phyloP scores from a whole-genome alignment of 2,113 vertebrate species.

The Pelvicachromis taeniatus region DNA sequence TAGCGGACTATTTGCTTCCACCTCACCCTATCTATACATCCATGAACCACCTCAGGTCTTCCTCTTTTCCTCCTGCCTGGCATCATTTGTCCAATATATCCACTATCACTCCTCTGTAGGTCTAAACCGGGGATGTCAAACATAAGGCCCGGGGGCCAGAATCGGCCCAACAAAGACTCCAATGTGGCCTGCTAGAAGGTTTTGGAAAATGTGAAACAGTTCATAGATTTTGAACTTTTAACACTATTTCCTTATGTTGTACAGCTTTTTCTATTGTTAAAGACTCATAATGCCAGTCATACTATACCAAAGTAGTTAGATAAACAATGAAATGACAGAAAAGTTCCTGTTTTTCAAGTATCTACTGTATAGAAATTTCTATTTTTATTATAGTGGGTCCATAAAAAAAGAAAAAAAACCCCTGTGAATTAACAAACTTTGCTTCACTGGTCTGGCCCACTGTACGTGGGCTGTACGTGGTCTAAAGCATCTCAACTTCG shows the following conservation, averaged over 20 bases:
- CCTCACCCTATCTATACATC: background rate
- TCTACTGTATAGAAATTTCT: background rate
- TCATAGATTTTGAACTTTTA: background rate
- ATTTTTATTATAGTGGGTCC: no score
- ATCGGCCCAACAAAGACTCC: background rate
- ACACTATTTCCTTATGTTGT: background rate
- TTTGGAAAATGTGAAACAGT: background rate
- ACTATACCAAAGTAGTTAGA: background rate
- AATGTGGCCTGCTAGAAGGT: background rate
- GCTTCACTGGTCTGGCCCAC: no score
- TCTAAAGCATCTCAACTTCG: no score
- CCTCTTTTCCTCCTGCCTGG: background rate
- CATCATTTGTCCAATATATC: background rate
- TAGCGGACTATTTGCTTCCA: background rate
- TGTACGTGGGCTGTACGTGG: no score
- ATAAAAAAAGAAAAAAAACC: no score
- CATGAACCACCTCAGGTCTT: background rate
- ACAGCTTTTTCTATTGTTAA: background rate
- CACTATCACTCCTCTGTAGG: background rate
- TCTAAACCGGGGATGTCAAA: background rate
- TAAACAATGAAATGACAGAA: background rate
- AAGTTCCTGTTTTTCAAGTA: background rate
- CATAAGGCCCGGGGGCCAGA: background rate
- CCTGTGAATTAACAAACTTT: no score
- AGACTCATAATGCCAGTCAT: background rate